A percentile compares a stretch with the other conserved stretches of the same genome.
Conservation (phyloP, 1,140 invertebrate genomes). For the Zaprionus vittiger region DNA sequence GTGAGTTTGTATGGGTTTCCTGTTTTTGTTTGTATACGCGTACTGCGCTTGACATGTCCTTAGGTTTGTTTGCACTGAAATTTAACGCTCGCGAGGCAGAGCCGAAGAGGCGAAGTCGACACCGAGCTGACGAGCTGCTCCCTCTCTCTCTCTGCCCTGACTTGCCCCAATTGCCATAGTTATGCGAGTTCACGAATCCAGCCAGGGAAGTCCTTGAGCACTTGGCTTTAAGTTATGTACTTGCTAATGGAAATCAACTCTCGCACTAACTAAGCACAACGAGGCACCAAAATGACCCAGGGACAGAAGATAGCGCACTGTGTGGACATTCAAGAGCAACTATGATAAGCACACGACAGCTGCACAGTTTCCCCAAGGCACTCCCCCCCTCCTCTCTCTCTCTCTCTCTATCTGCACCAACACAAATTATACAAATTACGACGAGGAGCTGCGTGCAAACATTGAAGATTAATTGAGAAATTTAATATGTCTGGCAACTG, state of each 20-base stretch:
- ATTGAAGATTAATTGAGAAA: conserved; percentile 47
- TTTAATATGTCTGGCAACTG: conserved; percentile 27
- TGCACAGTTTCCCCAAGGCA: conserved; percentile 27
- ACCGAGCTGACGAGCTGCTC: neutral
- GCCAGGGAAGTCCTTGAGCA: conserved; percentile 27
- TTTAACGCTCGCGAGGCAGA: conserved; percentile 53
- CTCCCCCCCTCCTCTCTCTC: neutral
- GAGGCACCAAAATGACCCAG: conserved; percentile 27
- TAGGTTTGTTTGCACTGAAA: conserved; percentile 77
- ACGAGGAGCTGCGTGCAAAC: conserved; percentile 30
- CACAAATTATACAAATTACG: conserved; percentile 48
- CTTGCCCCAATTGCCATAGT: conserved; percentile 47
- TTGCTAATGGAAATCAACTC: conserved; percentile 62
- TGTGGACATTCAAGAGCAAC: conserved; percentile 23
- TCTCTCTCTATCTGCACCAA: neutral
- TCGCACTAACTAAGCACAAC: conserved; percentile 25
- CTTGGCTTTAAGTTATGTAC: conserved; percentile 76
- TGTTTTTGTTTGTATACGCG: conserved; percentile 63
- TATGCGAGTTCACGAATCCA: conserved; percentile 49
- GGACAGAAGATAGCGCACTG: conserved; percentile 4
- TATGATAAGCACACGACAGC: conserved; percentile 33
- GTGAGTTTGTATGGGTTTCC: conserved; percentile 40
- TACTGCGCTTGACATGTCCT: conserved; percentile 80
- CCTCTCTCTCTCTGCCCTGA: neutral
- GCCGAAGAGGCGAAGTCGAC: conserved; percentile 1